Percentiles rank a stretch among this genome's conserved stretches.
Evolutionary conservation across 2,888 invertebrate genomes (phyloP).

Genomic region (Andrena minutula): DNA sequence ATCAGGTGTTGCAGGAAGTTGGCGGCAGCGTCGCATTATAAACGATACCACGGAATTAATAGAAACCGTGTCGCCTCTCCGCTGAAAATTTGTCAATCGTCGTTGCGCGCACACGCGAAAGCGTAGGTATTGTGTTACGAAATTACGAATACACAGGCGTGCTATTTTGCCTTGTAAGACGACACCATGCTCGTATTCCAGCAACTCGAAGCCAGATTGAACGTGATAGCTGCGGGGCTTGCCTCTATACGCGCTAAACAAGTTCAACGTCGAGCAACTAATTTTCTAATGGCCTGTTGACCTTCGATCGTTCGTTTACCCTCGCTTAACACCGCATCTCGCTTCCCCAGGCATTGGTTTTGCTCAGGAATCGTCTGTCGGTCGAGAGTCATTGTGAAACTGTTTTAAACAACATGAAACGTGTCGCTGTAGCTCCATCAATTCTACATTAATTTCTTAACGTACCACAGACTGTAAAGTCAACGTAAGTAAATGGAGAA

Average conservation of each 20-base stretch:
- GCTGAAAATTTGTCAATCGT: slow-evolving; percentile 45
- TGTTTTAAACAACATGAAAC: too few relatives aligned
- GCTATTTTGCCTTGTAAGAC: slow-evolving; percentile 48
- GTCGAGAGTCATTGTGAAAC: too few relatives aligned
- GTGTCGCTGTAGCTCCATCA: too few relatives aligned
- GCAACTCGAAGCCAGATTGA: slow-evolving; percentile 50
- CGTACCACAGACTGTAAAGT: too few relatives aligned
- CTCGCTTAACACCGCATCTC: neutral
- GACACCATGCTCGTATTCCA: slow-evolving; percentile 41
- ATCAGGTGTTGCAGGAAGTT: slow-evolving; percentile 44
- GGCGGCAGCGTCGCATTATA: slow-evolving; percentile 21
- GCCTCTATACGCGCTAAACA: slow-evolving; percentile 1
- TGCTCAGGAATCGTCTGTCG: neutral
- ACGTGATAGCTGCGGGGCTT: slow-evolving; percentile 27
- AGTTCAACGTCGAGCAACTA: slow-evolving; percentile 12
- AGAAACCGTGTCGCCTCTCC: slow-evolving; percentile 20
- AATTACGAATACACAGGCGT: slow-evolving; percentile 36
- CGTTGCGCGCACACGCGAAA: neutral
- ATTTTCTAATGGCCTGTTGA: slow-evolving; percentile 18
- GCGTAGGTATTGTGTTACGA: slow-evolving; percentile 36
- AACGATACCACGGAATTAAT: slow-evolving; percentile 43
- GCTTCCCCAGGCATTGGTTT: neutral
- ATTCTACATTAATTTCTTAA: too few relatives aligned
- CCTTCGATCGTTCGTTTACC: slow-evolving; percentile 1
- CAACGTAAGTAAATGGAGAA: too few relatives aligned